Percentiles rank a stretch among this genome's conserved stretches.
Conservation (phyloP, 1,140 invertebrate genomes). For the Helicoverpa zea region DNA sequence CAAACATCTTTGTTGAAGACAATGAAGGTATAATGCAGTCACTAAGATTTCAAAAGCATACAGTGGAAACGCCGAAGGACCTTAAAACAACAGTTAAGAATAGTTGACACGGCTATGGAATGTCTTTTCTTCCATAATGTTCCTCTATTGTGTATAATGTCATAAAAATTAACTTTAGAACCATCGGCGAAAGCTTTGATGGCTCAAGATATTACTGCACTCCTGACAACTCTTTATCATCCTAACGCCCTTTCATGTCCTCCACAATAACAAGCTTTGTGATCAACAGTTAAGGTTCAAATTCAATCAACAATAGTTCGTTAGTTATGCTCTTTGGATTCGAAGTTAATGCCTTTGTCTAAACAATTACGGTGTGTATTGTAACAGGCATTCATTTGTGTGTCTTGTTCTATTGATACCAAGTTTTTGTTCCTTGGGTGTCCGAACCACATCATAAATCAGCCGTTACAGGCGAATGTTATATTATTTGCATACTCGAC, state of each 20-base stretch:
- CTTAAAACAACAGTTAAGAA: slow-evolving; percentile 78
- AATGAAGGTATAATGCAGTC: slow-evolving; percentile 70
- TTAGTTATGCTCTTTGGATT: slow-evolving; percentile 33
- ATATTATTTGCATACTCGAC: slow-evolving; percentile 45
- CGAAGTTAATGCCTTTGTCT: slow-evolving; percentile 68
- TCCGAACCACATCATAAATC: slow-evolving; percentile 84
- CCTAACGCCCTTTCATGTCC: slow-evolving; percentile 28
- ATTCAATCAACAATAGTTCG: slow-evolving; percentile 40
- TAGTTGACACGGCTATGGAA: slow-evolving; percentile 69
- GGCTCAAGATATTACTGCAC: slow-evolving; percentile 68
- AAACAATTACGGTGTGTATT: slow-evolving; percentile 84
- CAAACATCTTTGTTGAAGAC: slow-evolving; percentile 69
- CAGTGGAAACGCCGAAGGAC: slow-evolving; percentile 64
- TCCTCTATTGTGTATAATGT: slow-evolving; percentile 73
- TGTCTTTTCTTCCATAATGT: slow-evolving; percentile 75
- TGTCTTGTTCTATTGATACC: slow-evolving; percentile 81
- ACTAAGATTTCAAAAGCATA: slow-evolving; percentile 62
- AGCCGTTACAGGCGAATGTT: slow-evolving; percentile 62
- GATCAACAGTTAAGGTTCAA: slow-evolving; percentile 41
- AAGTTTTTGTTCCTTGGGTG: slow-evolving; percentile 79
- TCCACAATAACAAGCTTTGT: slow-evolving; percentile 49
- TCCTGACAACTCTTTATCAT: slow-evolving; percentile 27
- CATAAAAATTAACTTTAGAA: slow-evolving; percentile 83
- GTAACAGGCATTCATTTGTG: slow-evolving; percentile 82
- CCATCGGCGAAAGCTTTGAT: slow-evolving; percentile 80